Base-by-base conservation (phyloP, 2,888 invertebrate genomes). In the Scaptomyza reducta region DNA sequence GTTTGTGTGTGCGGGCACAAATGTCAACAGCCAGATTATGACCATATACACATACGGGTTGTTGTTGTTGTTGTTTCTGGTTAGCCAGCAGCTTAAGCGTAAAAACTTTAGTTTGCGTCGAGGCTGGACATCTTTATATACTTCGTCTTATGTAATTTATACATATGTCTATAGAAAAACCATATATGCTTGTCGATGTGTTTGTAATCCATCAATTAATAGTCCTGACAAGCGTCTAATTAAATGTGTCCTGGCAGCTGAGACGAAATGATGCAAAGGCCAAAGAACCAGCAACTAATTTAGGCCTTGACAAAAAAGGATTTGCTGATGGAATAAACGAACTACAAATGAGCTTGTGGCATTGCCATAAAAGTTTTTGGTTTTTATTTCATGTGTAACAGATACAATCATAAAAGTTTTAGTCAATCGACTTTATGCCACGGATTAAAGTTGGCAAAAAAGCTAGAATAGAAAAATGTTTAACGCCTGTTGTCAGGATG, bases 21-120 rank as follows among this genome's bases (percentile, higher is more conserved):
- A 77, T 77, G 77, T 80, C 77, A 77, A 77, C 77, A 77, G 66
- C 78, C 77, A 77, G 81, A 80, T 77, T 77, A 80, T 77, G 74
- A 62, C 78, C 77, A 73, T 46, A 75, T 55, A 59, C 38, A 59
- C 47, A 47, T 33, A 51, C 31, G 35, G 56, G 49, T 27, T 53
- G 45, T 16, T 61, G 55, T 22, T 59, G 49, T 22, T 47, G 33
- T 6, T 61, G 53, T 47, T 63, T 18, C 56, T 73, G 77, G 77
- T 77, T 77, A 77, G 80, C 77, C 74, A 80, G 62, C 68, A 77
- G 77, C 65, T 77, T 54, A 77, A 77, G 67, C 67, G 53, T 35
- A 57, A 56, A 57, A 67, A 66, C 46, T 47, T 42, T 42, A 38
- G 47, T 38, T 1, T 50, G 25, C 18, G 10, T 16, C 11, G 25